Percentiles rank a stretch among this genome's conserved stretches.
These are phyloP conservation scores for Sebastolobus altivelis DNA, from an alignment of 2,797 vertebrate genomes.

Conservation along the genomic window DNA sequence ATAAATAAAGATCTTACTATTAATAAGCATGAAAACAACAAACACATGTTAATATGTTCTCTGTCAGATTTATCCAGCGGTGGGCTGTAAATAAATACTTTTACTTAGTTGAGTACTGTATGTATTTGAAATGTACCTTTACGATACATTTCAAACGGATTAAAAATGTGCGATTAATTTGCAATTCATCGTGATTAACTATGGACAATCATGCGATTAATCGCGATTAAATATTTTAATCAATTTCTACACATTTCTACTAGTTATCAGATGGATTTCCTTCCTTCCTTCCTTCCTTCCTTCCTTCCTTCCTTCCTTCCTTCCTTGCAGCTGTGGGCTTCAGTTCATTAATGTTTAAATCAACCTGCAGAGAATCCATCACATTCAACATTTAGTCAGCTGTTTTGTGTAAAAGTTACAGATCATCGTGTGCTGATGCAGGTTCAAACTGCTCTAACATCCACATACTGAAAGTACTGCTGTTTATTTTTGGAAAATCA, in stretches of 20 bases:
- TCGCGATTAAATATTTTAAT: too few relatives aligned
- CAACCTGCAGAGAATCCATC: not conserved
- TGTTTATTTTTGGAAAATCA: not conserved
- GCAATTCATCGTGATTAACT: too few relatives aligned
- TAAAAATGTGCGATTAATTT: too few relatives aligned
- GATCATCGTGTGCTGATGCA: not conserved
- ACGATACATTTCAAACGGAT: too few relatives aligned
- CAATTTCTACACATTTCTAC: too few relatives aligned
- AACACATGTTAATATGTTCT: not conserved
- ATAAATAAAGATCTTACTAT: not conserved
- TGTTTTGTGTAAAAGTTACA: not conserved
- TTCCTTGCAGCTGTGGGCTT: too few relatives aligned
- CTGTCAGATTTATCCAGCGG: not conserved
- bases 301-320: too few relatives aligned
- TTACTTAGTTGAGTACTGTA: not conserved
- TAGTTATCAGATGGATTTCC: too few relatives aligned
- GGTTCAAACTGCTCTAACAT: not conserved
- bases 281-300: too few relatives aligned
- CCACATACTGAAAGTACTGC: not conserved
- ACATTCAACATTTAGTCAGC: not conserved
- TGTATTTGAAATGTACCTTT: not conserved
- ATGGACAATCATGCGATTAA: too few relatives aligned
- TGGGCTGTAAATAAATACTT: not conserved
- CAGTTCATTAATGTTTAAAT: not conserved
- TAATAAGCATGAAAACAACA: not conserved